These are phyloP conservation scores for Pedetes capensis DNA, from an alignment of 2,113 vertebrate species.

Conservation along the genomic window DNA sequence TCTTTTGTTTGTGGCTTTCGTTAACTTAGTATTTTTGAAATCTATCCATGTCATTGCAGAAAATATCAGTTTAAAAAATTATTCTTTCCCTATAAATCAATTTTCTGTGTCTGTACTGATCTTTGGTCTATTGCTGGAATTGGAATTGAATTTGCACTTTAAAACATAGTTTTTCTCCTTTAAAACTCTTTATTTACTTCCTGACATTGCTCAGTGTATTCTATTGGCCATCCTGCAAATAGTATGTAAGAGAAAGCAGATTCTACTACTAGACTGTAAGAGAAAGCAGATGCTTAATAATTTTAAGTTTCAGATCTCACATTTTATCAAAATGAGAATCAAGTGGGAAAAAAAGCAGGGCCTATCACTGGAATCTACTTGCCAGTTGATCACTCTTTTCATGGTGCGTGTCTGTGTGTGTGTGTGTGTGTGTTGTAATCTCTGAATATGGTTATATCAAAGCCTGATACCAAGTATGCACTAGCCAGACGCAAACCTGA, in stretches of 20 bases:
- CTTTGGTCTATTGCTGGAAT: neutral
- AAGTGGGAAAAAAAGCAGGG: neutral
- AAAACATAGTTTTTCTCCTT: neutral
- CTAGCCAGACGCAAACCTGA: neutral
- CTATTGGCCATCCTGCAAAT: neutral
- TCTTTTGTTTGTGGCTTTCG: conserved; percentile 25
- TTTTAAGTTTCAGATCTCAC: neutral
- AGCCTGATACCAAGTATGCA: neutral
- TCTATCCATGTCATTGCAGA: neutral
- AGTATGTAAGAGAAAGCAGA: neutral
- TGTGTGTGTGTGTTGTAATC: neutral
- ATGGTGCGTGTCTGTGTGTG: neutral
- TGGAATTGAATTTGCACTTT: neutral
- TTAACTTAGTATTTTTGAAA: conserved; percentile 24
- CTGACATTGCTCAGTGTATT: neutral
- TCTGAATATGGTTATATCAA: conserved; percentile 8
- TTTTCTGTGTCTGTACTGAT: neutral
- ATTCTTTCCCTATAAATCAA: neutral
- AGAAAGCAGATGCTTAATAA: neutral
- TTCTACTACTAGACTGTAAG: neutral
- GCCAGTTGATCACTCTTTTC: neutral
- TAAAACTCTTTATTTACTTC: neutral
- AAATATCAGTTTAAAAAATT: too few species aligned
- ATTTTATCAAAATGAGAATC: conserved; percentile 33
- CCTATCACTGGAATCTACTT: neutral